phyloP scores from a whole-genome alignment of 2,888 invertebrate genomes.

The Sclerodermus sp. region DNA sequence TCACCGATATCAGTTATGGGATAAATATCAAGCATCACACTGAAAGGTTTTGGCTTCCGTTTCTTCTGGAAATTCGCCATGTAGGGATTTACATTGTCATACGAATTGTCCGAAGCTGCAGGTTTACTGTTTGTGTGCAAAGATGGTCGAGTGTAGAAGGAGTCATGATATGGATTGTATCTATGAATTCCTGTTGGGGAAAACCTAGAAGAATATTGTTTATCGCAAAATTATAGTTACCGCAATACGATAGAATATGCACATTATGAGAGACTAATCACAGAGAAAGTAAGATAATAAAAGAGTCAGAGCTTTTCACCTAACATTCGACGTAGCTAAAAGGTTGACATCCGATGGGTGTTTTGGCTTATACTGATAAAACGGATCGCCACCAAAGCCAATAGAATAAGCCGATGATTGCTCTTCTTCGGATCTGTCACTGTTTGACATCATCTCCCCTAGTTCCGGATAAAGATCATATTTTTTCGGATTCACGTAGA shows the following conservation, averaged over 20 bases:
- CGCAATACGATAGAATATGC: not conserved
- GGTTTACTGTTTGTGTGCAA: constrained; percentile 26
- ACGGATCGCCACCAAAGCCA: constrained; percentile 63
- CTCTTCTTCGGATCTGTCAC: constrained; percentile 36
- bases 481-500: constrained; percentile 52
- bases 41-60: constrained; percentile 61
- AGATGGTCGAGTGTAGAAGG: constrained; percentile 37
- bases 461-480: constrained; percentile 34
- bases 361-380: constrained; percentile 72
- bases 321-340: constrained; percentile 62
- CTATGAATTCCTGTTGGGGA: constrained; percentile 45
- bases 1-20: constrained; percentile 59
- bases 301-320: constrained; percentile 35
- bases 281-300: no score
- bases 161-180: constrained; percentile 43
- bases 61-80: constrained; percentile 32
- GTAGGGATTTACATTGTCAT: constrained; percentile 32
- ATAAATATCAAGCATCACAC: constrained; percentile 68
- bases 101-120: constrained; percentile 22
- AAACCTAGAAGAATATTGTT: constrained; percentile 33
- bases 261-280: no score
- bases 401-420: constrained; percentile 42
- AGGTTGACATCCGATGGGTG: constrained; percentile 75
- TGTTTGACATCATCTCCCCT: constrained; percentile 39
- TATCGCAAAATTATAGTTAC: no score